Base-by-base conservation (phyloP, 2,888 invertebrate genomes). In the Furcula furcula region DNA sequence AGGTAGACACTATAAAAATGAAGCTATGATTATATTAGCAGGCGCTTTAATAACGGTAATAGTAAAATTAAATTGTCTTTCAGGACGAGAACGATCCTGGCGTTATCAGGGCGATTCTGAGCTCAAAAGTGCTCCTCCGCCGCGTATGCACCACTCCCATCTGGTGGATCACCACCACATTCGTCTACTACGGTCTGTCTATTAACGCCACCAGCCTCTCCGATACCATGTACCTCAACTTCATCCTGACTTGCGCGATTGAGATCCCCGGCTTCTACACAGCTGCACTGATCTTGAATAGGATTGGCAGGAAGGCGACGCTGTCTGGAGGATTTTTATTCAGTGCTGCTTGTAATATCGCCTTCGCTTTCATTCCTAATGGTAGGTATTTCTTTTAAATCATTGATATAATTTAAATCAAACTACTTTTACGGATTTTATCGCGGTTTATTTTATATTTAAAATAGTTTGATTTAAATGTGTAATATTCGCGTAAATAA, bases 111-210 rank as follows among this genome's bases (percentile, higher is more conserved):
- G 74, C 86, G 13, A 83, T 92, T 20, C 55, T 90, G 10, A 81
- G 69, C 15, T 91, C 91, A 0, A 68, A 67, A 0, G 73, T 84
- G n/a, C 76, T 93, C 2, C 63, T 91, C 1, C 66, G 90, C 0
- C 85, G 93, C 14, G 76, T 93, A 29, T 61, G 91, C 20, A 92
- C 92, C 22, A 93, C 94, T 16, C 93, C 93, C 6, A 89, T 94
- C 51, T 94, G 94, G 83, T 95, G 95, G 95, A 91, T 94, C 30
- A 92, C 94, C 1, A 93, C 93, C 45, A 93, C 94, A 0, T 92
- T 95, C 53, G 92, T 95, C 7, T 96, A 94, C 77, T 95, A 94
- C 59, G 95, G 95, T 0, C 79, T 96, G 11, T 94, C 94, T 9
- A 86, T 95, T 43, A 95, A 94, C 76, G 92, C 95, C 0, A 93